A percentile compares a stretch with the other conserved stretches of the same genome.
These are phyloP conservation scores for Heliconius hewitsoni DNA, from an alignment of 1,140 invertebrate species.

Conservation along the genomic window DNA sequence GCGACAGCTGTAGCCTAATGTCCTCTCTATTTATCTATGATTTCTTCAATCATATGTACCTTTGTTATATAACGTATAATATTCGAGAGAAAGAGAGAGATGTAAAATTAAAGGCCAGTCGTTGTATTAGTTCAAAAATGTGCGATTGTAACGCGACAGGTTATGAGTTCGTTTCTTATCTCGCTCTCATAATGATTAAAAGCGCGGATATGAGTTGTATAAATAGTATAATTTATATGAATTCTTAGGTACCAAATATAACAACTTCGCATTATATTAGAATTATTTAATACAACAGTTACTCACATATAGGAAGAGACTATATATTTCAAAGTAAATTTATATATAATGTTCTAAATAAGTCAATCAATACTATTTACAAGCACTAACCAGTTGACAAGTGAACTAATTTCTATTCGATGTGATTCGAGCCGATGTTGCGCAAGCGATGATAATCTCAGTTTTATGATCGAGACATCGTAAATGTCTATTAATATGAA, in stretches of 20 bases:
- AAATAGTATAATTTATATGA: not conserved
- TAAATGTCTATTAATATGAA: slow-evolving; percentile 82
- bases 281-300: too few species aligned
- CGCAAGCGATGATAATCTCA: slow-evolving; percentile 77
- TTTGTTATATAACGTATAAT: not conserved
- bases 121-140: too few species aligned
- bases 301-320: not conserved
- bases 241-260: not conserved
- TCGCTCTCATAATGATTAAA: too few species aligned
- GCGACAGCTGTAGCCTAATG: slow-evolving; percentile 77
- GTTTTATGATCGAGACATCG: slow-evolving; percentile 76
- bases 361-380: not conserved
- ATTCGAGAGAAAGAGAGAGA: too few species aligned
- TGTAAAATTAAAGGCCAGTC: too few species aligned
- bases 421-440: slow-evolving; percentile 52
- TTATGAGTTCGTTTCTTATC: too few species aligned
- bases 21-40: slow-evolving; percentile 72
- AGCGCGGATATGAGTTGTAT: too few species aligned
- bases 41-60: slow-evolving; percentile 56
- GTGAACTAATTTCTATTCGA: slow-evolving; percentile 66
- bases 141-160: too few species aligned
- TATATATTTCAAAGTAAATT: not conserved
- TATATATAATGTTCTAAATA: not conserved
- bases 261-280: too few species aligned
- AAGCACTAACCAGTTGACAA: slow-evolving; percentile 38